Evolutionary conservation across 2,113 vertebrate species (phyloP).

Genomic region (Callocephalon fimbriatum): DNA sequence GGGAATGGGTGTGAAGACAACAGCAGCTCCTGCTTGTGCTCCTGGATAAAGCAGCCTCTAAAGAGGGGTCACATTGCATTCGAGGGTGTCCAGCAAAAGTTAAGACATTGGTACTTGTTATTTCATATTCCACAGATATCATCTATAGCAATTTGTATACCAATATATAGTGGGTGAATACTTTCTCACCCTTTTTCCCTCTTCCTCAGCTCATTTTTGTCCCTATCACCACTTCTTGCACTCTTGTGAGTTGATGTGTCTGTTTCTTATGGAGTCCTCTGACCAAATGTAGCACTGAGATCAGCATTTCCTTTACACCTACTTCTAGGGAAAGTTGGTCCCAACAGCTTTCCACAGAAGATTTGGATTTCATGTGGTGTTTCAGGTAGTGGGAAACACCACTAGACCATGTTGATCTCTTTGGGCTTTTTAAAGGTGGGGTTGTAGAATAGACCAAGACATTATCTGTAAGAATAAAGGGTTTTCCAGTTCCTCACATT

Average conservation of each 20-base stretch:
- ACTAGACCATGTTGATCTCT: rapidly evolving
- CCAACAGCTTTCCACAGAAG: background rate
- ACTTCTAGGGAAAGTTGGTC: background rate
- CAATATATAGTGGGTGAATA: rapidly evolving
- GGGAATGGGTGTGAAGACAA: background rate
- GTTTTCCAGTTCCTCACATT: background rate
- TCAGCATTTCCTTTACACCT: background rate
- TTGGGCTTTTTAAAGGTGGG: background rate
- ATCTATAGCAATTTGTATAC: background rate
- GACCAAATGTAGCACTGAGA: background rate
- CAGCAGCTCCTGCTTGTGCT: background rate
- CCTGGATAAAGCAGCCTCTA: no score
- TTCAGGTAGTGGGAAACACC: background rate
- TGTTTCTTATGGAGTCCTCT: background rate
- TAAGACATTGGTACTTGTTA: background rate
- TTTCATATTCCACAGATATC: background rate
- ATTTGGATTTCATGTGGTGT: background rate
- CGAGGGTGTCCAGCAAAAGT: background rate
- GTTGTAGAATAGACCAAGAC: background rate
- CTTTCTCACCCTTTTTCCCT: background rate
- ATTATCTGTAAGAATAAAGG: background rate
- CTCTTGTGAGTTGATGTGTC: no score
- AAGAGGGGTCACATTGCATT: rapidly evolving
- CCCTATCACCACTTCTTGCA: background rate
- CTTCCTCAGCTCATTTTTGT: background rate